Evolutionary conservation across 2,797 vertebrate genomes (phyloP), one percentile per base, ranked within the genome.

Genomic region (Pseudotriccus pelzelni): DNA sequence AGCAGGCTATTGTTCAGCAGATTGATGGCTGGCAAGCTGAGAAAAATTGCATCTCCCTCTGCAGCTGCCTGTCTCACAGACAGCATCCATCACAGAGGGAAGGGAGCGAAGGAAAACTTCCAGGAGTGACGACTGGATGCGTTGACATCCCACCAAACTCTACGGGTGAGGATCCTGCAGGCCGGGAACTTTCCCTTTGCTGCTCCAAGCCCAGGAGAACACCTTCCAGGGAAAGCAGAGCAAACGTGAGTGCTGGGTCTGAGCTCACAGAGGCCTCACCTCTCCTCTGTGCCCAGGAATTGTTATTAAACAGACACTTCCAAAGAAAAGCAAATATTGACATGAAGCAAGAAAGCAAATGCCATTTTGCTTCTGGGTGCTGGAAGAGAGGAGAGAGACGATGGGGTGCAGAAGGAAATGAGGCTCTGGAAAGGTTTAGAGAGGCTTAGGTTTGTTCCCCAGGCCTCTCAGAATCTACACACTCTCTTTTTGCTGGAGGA

Each of bases 1-100:
- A 96, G 86, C 66, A 79, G 59, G 36, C 53, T 46, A 87, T 91
- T 96, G 91, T 94, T 92, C 93, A 50, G 81, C 86, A 95, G 97
- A 94, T 92, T 89, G 96, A 96, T 89, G 89, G 88, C 91, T 96
- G 93, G 94, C 84, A 81, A 84, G 93, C 68, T 56, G 39, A 63
- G 74, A 94, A 86, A 96, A 96, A 97, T 90, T 92, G 70, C 67
- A 77, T 96, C 90, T 93, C 84, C 87, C 76, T 91, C 84, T 91
- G 93, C 95, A 94, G 76, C 94, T 92, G 94, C 88, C 90, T 92
- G 75, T 95, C 87, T 90, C 44, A 12, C 12, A 81, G 78, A 90
- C 86, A 81, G 86, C 69, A 30, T 80, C 49, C 90, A 87, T 87
- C 83, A 76, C 55, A 49, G 77, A 47, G 52, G 56, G 49, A 34